Evolutionary conservation across 1,140 invertebrate species (phyloP), one percentile per base, ranked within the genome.

Genomic region (Drosophila ambigua): DNA sequence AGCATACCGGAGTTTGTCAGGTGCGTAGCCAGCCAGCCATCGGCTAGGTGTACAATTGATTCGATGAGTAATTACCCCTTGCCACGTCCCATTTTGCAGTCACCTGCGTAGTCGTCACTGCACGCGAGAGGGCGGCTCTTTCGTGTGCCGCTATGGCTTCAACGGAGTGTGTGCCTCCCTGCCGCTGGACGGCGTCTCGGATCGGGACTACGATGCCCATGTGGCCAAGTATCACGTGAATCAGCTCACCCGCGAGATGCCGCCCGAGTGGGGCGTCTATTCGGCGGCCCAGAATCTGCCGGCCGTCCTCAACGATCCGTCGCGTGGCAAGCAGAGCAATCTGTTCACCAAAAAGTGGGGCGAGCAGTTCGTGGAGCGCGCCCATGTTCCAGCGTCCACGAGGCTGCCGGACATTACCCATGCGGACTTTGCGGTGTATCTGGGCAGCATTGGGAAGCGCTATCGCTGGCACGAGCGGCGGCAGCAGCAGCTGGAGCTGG

Each of bases 341-440:
- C 98, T 99, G 82, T 98, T 99, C 85, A 99, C 98, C 1, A 98
- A 98, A 92, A 98, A 98, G 72, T 99, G 99, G 99, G 98, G 99
- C 44, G 98, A 99, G 85, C 94, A 94, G 62, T 99, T 99, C 93
- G 94, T 98, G 6, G 98, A 98, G 67, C 96, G 95, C 77, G 92
- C 93, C 9, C 73, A 74, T 4, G 95, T 99, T 85, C 94, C 95
- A 20, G 94, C 95, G 59, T 96, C 96, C 77, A 94, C 95, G 2
- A 96, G 96, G 91, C 92, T 99, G 67, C 97, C 97, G 45, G 96
- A 98, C 81, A 95, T 99, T 26, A 95, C 94, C 2, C 94, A 95
- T 79, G 94, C 95, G 46, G 96, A 98, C 92, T 98, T 99, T 93
- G 96, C 98, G 72, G 93, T 94, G 43, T 99, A 99, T 92, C 92